These are phyloP conservation scores for Paramuricea clavata DNA, from an alignment of 92 coral and sea anemone species.

Conservation along the genomic window DNA sequence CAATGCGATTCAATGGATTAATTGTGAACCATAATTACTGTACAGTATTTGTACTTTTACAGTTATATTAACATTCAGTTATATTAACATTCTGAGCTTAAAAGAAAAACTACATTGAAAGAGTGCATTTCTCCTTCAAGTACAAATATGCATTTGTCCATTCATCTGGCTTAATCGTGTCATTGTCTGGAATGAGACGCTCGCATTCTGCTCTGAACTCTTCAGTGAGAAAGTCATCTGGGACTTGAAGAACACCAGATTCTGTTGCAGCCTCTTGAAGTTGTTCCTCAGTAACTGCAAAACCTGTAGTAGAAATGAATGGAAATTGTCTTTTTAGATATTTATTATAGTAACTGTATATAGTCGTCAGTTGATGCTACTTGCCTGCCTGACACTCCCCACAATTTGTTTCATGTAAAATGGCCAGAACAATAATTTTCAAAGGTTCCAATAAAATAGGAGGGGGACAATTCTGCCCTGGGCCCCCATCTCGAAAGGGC, in stretches of 20 bases:
- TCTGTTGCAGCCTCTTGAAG: slow-evolving; percentile 70
- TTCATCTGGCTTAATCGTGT: slow-evolving; percentile 56
- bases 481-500: no score
- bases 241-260: slow-evolving; percentile 53
- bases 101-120: neutral
- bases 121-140: slow-evolving; percentile 22
- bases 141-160: slow-evolving; percentile 41
- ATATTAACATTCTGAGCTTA: neutral
- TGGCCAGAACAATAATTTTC: no score
- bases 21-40: no score
- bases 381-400: no score
- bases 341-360: no score
- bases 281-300: slow-evolving; percentile 61
- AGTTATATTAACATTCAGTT: neutral
- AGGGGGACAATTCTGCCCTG: no score
- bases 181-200: slow-evolving; percentile 55
- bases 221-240: slow-evolving; percentile 44
- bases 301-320: slow-evolving; percentile 39
- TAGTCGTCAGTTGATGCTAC: no score
- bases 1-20: no score
- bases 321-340: no score
- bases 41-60: neutral
- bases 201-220: slow-evolving; percentile 62
- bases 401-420: no score
- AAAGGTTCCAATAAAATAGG: no score